Percentiles rank a stretch among this genome's conserved stretches.
These are phyloP conservation scores for Chrysotoxum bicinctum DNA, from an alignment of 2,888 invertebrate genomes.

Conservation along the genomic window DNA sequence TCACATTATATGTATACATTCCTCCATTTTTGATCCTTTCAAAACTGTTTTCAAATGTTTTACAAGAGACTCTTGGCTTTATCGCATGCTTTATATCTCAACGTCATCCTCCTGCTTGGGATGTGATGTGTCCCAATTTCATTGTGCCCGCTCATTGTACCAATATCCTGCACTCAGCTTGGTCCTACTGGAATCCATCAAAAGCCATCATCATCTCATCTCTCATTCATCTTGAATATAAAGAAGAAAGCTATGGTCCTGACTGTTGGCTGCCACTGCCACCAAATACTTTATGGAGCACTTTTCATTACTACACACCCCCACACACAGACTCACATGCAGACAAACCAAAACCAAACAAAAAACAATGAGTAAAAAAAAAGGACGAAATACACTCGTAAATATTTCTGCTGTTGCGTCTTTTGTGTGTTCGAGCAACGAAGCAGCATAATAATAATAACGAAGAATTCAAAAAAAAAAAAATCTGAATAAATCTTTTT, in stretches of 20 bases:
- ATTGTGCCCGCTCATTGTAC: constrained; percentile 66
- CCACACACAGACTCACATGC: neutral
- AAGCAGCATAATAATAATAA: constrained; percentile 40
- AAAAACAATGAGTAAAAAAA: constrained; percentile 14
- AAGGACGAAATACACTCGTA: constrained; percentile 35
- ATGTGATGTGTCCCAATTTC: constrained; percentile 56
- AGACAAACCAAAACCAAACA: constrained; percentile 2
- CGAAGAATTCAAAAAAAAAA: constrained; percentile 13
- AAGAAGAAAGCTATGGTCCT: constrained; percentile 30
- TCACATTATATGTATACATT: constrained; percentile 4
- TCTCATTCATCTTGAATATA: constrained; percentile 47
- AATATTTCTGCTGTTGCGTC: constrained; percentile 64
- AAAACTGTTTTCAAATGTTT: constrained; percentile 19
- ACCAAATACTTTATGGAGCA: constrained; percentile 45
- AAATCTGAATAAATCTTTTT: constrained; percentile 66
- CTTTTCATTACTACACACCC: constrained; percentile 59
- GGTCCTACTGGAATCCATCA: constrained; percentile 62
- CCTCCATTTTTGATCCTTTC: constrained; percentile 5
- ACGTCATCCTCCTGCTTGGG: neutral
- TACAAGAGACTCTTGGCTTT: constrained; percentile 27
- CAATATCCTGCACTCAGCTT: constrained; percentile 69
- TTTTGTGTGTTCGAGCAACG: constrained; percentile 55
- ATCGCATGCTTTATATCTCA: constrained; percentile 43
- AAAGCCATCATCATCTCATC: constrained; percentile 58
- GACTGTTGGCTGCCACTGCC: constrained; percentile 26